phyloP scores from a whole-genome alignment of 1,140 invertebrate genomes.

The Pectinophora gossypiella region DNA sequence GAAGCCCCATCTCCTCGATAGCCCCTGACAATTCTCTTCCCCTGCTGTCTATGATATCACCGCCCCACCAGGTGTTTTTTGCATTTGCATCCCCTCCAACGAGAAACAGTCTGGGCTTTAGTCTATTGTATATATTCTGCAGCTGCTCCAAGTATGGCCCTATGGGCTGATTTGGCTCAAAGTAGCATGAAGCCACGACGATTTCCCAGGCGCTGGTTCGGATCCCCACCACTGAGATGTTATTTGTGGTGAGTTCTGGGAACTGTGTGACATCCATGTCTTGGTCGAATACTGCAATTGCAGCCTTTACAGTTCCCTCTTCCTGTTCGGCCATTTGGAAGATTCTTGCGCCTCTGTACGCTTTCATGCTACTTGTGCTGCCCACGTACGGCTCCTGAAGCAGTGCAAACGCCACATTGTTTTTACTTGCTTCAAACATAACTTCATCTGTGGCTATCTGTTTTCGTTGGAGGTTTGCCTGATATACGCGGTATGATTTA shows the following conservation, averaged over 20 bases:
- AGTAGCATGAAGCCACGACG: too few species aligned
- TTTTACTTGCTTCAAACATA: slow-evolving; percentile 4
- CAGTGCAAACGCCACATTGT: background rate
- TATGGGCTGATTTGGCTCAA: background rate
- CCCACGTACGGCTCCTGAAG: background rate
- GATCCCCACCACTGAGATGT: too few species aligned
- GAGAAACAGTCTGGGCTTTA: background rate
- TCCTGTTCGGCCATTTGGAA: background rate
- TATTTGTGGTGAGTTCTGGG: slow-evolving; percentile 4
- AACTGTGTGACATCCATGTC: slow-evolving; percentile 3
- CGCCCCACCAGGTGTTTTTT: too few species aligned
- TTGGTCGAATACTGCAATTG: slow-evolving; percentile 10
- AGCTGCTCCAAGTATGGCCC: slow-evolving; percentile 10
- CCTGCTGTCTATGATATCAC: too few species aligned
- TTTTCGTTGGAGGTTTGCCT: slow-evolving; percentile 16
- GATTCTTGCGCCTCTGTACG: slow-evolving; percentile 5
- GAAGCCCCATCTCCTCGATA: too few species aligned
- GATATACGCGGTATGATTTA: background rate
- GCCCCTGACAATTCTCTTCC: too few species aligned
- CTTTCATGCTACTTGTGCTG: background rate
- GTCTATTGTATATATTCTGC: background rate
- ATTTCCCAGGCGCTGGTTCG: slow-evolving; percentile 3
- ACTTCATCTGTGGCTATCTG: slow-evolving; percentile 15
- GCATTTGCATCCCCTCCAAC: slow-evolving; percentile 24
- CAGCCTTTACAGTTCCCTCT: slow-evolving; percentile 9